Evolutionary conservation across 2,888 invertebrate genomes (phyloP).

Genomic region (Heliothis peltigera): DNA sequence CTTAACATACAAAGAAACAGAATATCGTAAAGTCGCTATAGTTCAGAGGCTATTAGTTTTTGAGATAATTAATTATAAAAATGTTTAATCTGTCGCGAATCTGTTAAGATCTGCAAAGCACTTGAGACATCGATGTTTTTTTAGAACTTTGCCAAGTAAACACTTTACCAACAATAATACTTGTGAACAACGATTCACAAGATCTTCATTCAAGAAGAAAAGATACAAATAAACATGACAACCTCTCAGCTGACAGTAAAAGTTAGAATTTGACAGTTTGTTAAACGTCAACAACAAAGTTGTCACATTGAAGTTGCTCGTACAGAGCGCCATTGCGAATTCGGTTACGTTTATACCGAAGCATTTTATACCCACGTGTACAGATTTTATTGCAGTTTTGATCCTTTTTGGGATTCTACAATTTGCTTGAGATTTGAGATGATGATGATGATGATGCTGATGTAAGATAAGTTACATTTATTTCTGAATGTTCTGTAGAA

Average conservation of each 20-base stretch:
- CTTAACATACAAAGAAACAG: too few species aligned
- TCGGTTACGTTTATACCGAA: conserved; percentile 42
- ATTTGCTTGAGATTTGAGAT: conserved; percentile 27
- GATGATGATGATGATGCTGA: too few species aligned
- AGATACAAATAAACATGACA: conserved; percentile 28
- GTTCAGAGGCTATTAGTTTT: too few species aligned
- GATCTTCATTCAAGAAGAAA: conserved; percentile 2
- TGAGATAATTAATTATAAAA: too few species aligned
- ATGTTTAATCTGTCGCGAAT: too few species aligned
- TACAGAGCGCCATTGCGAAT: conserved; percentile 35
- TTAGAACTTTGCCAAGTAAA: too few species aligned
- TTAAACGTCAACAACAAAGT: conserved; percentile 51
- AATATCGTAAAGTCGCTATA: too few species aligned
- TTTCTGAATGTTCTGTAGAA: too few species aligned
- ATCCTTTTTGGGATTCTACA: conserved; percentile 27
- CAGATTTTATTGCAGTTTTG: conserved; percentile 53
- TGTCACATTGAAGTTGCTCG: conserved; percentile 26
- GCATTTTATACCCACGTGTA: conserved; percentile 43
- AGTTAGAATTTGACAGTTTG: conserved; percentile 48
- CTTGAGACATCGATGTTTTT: too few species aligned
- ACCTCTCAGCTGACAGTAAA: conserved; percentile 16
- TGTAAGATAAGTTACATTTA: background rate
- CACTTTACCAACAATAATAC: background rate
- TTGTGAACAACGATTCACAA: background rate
- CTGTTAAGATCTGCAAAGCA: too few species aligned